Evolutionary conservation across 1,140 invertebrate species (phyloP), one percentile per base, ranked within the genome.

Genomic region (Ectropis grisescens): DNA sequence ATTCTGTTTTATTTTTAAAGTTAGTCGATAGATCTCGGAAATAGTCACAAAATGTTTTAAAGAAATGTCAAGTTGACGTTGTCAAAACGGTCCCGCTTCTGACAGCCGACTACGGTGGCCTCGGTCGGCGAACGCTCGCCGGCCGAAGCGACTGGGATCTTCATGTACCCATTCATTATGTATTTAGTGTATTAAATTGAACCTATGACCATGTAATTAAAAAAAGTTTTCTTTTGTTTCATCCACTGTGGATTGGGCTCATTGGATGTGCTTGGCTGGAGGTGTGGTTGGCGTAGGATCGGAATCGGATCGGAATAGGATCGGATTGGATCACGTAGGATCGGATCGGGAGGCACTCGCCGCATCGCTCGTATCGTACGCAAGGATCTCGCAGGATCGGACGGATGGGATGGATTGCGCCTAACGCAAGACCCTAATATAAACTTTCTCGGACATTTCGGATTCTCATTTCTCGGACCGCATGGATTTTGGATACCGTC

Each of bases 221-320:
- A 74, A n/a, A 56, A 48, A 33, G 53, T 65, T 74, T 75, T 80
- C 66, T 80, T 80, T 80, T 80, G 71, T 80, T 80, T 76, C 74
- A 79, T 79, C 75, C 68, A 58, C 69, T 80, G 61, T 76, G 71
- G 71, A 75, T 75, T 71, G 60, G 65, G 47, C 47, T 68, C 59
- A 51, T 65, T 65, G 69, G 72, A 69, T 67, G 54, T 60, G 59
- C 58, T 67, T 62, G 69, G 59, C 58, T 54, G 65, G 65, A 66
- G 59, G 66, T 65, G 69, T 62, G 61, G n/a, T n/a, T 54, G 47
- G 41, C 38, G 52, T 48, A 47, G 57, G 58, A 51, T 56, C 47
- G 10, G 19, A 2, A 4, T 50, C 46, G 57, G 58, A 49, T 54
- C 33, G 33, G 31, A 33, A 28, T 37, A n/a, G 41, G 29, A 35